Conservation (phyloP, 2,797 vertebrate species). For the Sternotherus odoratus region DNA sequence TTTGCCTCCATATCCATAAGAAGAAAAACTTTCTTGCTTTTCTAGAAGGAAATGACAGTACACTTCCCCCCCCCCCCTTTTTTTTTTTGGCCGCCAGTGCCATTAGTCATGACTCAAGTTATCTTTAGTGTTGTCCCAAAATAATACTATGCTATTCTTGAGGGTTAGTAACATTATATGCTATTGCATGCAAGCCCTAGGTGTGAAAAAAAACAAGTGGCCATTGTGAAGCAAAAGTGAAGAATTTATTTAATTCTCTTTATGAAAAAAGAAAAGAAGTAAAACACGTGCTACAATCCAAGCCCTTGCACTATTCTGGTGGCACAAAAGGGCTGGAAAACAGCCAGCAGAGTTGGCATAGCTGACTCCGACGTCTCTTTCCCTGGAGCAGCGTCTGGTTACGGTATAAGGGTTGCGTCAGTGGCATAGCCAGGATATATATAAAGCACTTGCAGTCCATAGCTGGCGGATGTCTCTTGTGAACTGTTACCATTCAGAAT, state of each 20-base stretch:
- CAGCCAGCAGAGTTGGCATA: not conserved
- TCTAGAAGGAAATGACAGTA: constrained; percentile 61
- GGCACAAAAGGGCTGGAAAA: not conserved
- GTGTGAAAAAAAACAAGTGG: constrained; percentile 61
- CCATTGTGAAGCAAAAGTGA: constrained; percentile 50
- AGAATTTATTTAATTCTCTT: not conserved
- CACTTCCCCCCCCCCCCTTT: constrained; percentile 61
- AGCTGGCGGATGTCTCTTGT: not conserved
- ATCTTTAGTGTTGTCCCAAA: constrained; percentile 70
- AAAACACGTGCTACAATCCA: not conserved
- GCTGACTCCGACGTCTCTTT: not conserved
- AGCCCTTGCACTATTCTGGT: not conserved
- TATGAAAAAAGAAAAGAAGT: not conserved
- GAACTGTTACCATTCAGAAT: not conserved
- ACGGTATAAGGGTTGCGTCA: not conserved
- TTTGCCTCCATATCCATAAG: constrained; percentile 67
- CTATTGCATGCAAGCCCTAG: constrained; percentile 66
- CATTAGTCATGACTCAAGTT: constrained; percentile 68
- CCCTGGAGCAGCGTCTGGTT: not conserved
- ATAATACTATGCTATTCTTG: constrained; percentile 69
- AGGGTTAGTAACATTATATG: constrained; percentile 67
- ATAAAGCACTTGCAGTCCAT: not conserved
- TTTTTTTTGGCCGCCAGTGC: constrained; percentile 30
- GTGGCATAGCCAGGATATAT: not conserved
- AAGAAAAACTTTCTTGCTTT: constrained; percentile 68